Conservation (phyloP, 2,113 vertebrate genomes). For the Ptyas mucosa region DNA sequence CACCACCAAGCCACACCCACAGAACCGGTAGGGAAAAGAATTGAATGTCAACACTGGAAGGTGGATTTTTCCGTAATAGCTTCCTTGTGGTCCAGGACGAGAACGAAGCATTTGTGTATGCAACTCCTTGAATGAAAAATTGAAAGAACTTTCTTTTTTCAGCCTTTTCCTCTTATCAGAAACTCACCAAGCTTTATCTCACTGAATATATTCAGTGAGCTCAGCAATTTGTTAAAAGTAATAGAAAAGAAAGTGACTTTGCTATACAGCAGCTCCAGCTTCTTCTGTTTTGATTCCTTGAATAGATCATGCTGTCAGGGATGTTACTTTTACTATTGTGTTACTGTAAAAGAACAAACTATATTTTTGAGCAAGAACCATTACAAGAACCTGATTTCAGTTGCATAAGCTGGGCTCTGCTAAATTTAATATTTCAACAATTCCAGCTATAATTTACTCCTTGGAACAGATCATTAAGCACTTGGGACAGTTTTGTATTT, state of each 20-base stretch:
- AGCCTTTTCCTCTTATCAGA: conserved; percentile 59
- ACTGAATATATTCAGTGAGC: conserved; percentile 53
- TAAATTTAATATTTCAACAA: conserved; percentile 58
- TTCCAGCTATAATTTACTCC: conserved; percentile 63
- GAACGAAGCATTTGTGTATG: neutral
- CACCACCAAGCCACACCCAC: too few relatives aligned
- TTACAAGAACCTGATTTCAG: conserved; percentile 45
- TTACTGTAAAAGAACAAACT: conserved; percentile 59
- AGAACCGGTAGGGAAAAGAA: too few relatives aligned
- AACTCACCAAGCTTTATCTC: conserved; percentile 57
- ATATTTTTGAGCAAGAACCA: conserved; percentile 27
- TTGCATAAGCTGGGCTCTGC: conserved; percentile 52
- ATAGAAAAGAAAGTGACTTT: conserved; percentile 71
- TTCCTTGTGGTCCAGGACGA: neutral
- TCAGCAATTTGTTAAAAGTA: conserved; percentile 71
- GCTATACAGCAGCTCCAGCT: conserved; percentile 52
- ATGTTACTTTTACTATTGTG: conserved; percentile 58
- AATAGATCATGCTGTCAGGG: conserved; percentile 70
- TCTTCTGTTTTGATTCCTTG: conserved; percentile 62
- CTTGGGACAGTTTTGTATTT: conserved; percentile 35
- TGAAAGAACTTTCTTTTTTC: conserved; percentile 56
- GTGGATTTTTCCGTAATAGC: conserved; percentile 25
- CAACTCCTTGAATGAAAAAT: conserved; percentile 53
- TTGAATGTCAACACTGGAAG: neutral
- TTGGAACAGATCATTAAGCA: conserved; percentile 61